These are phyloP conservation scores for Tympanuchus pallidicinctus DNA, from an alignment of 2,113 vertebrate species.

Conservation along the genomic window DNA sequence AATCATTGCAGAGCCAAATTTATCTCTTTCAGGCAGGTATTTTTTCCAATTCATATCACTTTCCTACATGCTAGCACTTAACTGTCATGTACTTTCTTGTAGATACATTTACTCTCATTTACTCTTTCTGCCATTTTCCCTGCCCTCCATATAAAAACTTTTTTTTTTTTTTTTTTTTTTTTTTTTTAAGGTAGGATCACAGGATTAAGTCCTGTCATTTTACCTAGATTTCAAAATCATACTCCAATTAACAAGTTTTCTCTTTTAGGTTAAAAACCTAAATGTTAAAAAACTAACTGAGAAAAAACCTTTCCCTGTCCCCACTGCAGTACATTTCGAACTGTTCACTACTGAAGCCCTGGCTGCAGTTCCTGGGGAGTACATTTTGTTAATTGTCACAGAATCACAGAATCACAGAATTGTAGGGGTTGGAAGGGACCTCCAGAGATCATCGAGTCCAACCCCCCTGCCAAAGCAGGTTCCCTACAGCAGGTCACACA, in stretches of 20 bases:
- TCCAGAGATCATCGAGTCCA: too few relatives aligned
- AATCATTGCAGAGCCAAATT: not conserved
- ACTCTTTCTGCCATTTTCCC: not conserved
- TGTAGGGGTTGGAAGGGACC: too few relatives aligned
- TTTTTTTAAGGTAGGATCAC: not conserved
- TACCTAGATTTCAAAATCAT: not conserved
- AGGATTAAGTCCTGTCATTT: not conserved
- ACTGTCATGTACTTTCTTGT: not conserved
- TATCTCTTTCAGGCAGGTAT: not conserved
- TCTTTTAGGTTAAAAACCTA: not conserved
- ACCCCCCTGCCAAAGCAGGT: too few relatives aligned
- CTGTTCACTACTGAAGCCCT: not conserved
- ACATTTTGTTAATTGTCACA: not conserved
- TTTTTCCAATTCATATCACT: slow-evolving; percentile 9
- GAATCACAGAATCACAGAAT: too few relatives aligned
- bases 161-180: not conserved
- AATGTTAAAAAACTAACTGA: not conserved
- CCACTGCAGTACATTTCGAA: not conserved
- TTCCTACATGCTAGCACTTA: not conserved
- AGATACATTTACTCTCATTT: not conserved
- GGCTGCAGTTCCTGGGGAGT: not conserved
- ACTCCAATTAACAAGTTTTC: not conserved
- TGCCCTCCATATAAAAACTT: not conserved
- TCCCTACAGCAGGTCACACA: too few relatives aligned
- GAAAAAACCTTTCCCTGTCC: not conserved